These are phyloP conservation scores for Halichondria panicea DNA, from an alignment of 37 sponge, comb jelly and placozoan genomes.

Conservation along the genomic window DNA sequence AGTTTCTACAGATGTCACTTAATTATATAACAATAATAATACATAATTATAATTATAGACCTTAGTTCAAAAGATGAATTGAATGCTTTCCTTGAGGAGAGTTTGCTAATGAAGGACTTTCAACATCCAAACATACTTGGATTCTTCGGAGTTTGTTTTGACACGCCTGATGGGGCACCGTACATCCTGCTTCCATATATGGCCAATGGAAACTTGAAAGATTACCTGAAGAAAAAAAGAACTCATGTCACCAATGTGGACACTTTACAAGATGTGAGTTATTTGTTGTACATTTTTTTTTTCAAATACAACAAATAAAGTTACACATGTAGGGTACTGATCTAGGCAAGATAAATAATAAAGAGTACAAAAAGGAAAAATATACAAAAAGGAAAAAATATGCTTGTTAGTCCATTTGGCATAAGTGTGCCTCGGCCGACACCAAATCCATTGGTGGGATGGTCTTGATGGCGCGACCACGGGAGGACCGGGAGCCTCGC, in stretches of 20 bases:
- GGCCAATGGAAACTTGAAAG: slow-evolving; percentile 23
- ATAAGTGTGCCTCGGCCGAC: no score
- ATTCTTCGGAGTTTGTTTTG: slow-evolving; percentile 20
- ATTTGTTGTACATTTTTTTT: background rate
- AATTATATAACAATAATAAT: no score
- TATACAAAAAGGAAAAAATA: no score
- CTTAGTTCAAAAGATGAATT: slow-evolving; percentile 1
- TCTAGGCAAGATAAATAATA: no score
- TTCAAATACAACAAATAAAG: background rate
- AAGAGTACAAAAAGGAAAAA: no score
- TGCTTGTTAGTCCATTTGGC: no score
- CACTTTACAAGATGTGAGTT: slow-evolving; percentile 16
- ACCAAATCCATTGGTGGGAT: no score
- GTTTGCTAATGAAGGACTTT: slow-evolving; percentile 28
- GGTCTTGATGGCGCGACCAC: no score
- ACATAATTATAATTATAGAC: no score
- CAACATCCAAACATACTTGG: slow-evolving; percentile 29
- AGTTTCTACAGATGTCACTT: no score
- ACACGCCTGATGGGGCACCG: slow-evolving; percentile 30
- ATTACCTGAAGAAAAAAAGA: slow-evolving; percentile 17
- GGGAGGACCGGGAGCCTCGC: no score
- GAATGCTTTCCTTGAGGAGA: slow-evolving; percentile 19
- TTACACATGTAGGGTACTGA: no score
- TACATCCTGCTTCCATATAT: slow-evolving; percentile 27
- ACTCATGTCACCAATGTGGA: slow-evolving; percentile 5